Conservation (phyloP, 2,888 invertebrate species). For the Myopa tessellatipennis region DNA sequence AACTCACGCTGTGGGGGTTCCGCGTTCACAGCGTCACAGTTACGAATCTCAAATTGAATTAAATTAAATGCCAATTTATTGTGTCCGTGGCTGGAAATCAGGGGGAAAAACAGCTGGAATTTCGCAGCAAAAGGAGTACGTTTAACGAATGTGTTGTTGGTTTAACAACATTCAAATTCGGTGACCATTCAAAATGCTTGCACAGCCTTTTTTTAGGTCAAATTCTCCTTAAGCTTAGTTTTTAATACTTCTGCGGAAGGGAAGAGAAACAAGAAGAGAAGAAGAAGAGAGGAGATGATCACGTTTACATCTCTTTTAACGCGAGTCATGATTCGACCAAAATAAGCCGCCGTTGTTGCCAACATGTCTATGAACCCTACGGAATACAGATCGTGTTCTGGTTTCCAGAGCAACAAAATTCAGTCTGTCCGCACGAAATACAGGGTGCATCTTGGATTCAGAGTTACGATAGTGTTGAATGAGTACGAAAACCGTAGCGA, state of each 20-base stretch:
- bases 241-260: neutral
- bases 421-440: neutral
- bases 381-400: conserved; percentile 4
- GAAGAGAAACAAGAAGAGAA: neutral
- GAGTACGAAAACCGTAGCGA: no score
- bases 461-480: neutral
- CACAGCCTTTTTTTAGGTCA: neutral
- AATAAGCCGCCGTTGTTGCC: neutral
- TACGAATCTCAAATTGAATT: conserved; percentile 64
- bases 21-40: conserved; percentile 31
- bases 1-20: conserved; percentile 58
- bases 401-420: neutral
- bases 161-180: neutral
- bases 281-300: neutral
- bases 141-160: neutral
- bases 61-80: conserved; percentile 66
- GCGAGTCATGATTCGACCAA: neutral
- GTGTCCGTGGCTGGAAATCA: neutral
- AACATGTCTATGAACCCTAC: neutral
- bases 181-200: neutral
- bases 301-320: conserved; percentile 16
- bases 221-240: neutral
- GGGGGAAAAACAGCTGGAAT: neutral
- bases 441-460: neutral
- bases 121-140: neutral